These are phyloP conservation scores for Agrochola lychnidis DNA, from an alignment of 2,888 invertebrate genomes.

Conservation along the genomic window DNA sequence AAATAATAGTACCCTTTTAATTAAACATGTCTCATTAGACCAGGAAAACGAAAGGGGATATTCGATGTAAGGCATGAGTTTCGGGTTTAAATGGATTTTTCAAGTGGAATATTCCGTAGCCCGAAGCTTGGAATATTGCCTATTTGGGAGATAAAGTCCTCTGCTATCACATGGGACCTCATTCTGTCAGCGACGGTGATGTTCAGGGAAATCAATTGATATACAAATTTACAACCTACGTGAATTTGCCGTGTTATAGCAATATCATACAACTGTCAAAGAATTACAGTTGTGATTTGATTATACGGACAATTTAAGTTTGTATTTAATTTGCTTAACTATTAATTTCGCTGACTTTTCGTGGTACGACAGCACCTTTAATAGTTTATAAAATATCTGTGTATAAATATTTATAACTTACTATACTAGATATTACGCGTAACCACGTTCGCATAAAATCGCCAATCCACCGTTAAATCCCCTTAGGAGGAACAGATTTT, in stretches of 20 bases:
- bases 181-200: slow-evolving; percentile 6
- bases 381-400: not conserved
- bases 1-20: slow-evolving; percentile 10
- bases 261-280: not conserved
- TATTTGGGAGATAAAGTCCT: slow-evolving; percentile 16
- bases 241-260: not conserved
- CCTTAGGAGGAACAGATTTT: not conserved
- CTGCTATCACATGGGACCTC: slow-evolving; percentile 13
- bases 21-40: not conserved
- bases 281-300: not conserved
- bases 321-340: not conserved
- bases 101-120: not conserved
- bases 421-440: not conserved
- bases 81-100: slow-evolving; percentile 22
- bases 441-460: not conserved
- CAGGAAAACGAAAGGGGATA: not conserved
- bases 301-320: not conserved
- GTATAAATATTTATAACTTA: not conserved
- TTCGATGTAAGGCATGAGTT: slow-evolving; percentile 12
- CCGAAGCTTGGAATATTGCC: slow-evolving; percentile 17
- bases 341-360: not conserved
- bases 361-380: not conserved
- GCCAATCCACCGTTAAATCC: not conserved
- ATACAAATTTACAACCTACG: not conserved
- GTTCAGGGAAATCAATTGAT: not conserved